Conservation (phyloP, 2,113 vertebrate species). For the Anoplopoma fimbria region DNA sequence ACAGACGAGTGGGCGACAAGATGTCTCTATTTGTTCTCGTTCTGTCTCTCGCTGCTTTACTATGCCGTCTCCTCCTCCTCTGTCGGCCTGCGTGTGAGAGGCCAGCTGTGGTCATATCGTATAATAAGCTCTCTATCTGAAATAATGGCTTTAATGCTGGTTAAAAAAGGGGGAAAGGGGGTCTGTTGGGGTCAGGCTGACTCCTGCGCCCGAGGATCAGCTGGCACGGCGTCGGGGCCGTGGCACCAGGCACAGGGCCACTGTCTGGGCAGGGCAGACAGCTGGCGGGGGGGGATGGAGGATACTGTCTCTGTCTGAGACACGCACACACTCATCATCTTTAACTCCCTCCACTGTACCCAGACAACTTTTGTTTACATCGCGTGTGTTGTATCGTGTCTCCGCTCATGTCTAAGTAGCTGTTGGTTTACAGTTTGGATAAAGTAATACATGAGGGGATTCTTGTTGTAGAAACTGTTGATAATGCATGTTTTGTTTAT, state of each 20-base stretch:
- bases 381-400: slow-evolving; percentile 12
- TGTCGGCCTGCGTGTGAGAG: slow-evolving; percentile 11
- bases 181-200: slow-evolving; percentile 59
- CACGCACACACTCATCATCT: slow-evolving; percentile 37
- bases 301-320: slow-evolving; percentile 53
- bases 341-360: slow-evolving; percentile 43
- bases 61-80: background rate
- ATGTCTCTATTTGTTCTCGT: slow-evolving; percentile 36
- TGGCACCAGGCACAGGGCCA: slow-evolving; percentile 77
- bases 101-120: slow-evolving; percentile 69
- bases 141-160: slow-evolving; percentile 71
- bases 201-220: slow-evolving; percentile 72
- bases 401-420: background rate
- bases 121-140: slow-evolving; percentile 73
- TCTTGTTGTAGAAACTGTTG: background rate
- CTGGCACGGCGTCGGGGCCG: slow-evolving; percentile 70
- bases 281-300: slow-evolving; percentile 53
- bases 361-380: slow-evolving; percentile 51
- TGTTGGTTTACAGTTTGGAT: background rate
- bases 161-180: slow-evolving; percentile 60
- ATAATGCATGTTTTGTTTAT: background rate
- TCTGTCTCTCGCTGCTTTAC: slow-evolving; percentile 18
- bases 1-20: slow-evolving; percentile 55
- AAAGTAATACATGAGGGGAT: background rate
- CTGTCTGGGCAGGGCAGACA: slow-evolving; percentile 76